Conservation (phyloP, 2,888 invertebrate genomes). For the Kuschelorhynchus macadamiae region DNA sequence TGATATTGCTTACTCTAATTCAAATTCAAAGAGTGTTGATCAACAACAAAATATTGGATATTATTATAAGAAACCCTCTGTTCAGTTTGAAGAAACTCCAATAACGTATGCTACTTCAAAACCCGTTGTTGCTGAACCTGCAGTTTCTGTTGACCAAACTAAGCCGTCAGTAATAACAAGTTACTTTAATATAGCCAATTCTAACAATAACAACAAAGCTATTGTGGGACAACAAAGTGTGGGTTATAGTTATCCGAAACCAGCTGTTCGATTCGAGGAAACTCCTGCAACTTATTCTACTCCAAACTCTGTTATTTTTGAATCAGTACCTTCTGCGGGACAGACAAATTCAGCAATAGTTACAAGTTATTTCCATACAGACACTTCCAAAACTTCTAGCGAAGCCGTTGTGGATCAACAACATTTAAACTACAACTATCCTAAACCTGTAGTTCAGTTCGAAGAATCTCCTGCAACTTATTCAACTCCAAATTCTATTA, state of each 20-base stretch:
- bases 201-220: constrained; percentile 22
- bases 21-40: neutral
- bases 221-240: neutral
- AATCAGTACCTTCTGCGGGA: too few species aligned
- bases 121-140: constrained; percentile 10
- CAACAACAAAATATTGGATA: neutral
- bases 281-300: constrained; percentile 23
- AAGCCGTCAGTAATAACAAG: constrained; percentile 36
- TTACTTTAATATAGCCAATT: constrained; percentile 31
- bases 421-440: constrained; percentile 46
- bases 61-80: neutral
- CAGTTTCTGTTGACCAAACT: constrained; percentile 13
- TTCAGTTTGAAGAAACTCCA: constrained; percentile 38
- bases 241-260: constrained; percentile 64
- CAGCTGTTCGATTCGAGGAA: constrained; percentile 64
- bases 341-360: constrained; percentile 24
- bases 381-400: neutral
- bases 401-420: constrained; percentile 16
- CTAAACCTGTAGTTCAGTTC: constrained; percentile 51
- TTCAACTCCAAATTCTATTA: constrained; percentile 10
- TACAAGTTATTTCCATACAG: constrained; percentile 12
- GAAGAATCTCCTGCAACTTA: constrained; percentile 31
- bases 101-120: constrained; percentile 17
- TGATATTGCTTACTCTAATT: neutral
- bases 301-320: neutral